Conservation (phyloP, 1,140 invertebrate species). For the Lucilia cuprina region DNA sequence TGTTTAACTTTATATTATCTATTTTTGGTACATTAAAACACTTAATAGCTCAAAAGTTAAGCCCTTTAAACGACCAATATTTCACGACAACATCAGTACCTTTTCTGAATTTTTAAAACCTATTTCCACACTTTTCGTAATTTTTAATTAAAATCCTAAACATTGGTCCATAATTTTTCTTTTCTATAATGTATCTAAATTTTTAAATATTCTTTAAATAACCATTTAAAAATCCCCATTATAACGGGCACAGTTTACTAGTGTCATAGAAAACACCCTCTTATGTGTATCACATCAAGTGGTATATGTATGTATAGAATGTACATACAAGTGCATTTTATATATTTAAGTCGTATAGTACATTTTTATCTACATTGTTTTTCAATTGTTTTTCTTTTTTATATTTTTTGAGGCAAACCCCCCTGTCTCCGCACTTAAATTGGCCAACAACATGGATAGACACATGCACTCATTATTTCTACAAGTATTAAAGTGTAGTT, state of each 20-base stretch:
- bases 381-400: not conserved
- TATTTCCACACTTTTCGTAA: no score
- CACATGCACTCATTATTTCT: conserved; percentile 2
- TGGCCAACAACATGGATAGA: not conserved
- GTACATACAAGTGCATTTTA: not conserved
- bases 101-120: no score
- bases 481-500: conserved; percentile 9
- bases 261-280: not conserved
- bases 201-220: no score
- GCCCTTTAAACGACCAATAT: no score
- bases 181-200: no score
- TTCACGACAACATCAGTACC: no score
- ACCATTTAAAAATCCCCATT: not conserved
- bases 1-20: no score
- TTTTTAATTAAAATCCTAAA: no score
- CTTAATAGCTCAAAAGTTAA: no score
- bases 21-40: no score
- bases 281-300: not conserved
- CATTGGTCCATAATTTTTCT: no score
- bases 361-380: not conserved
- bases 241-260: not conserved
- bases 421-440: not conserved
- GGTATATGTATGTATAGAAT: not conserved
- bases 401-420: not conserved
- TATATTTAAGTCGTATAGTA: not conserved